Evolutionary conservation across 2,797 vertebrate genomes (phyloP), one percentile per base, ranked within the genome.

Genomic region (Selene dorsalis): DNA sequence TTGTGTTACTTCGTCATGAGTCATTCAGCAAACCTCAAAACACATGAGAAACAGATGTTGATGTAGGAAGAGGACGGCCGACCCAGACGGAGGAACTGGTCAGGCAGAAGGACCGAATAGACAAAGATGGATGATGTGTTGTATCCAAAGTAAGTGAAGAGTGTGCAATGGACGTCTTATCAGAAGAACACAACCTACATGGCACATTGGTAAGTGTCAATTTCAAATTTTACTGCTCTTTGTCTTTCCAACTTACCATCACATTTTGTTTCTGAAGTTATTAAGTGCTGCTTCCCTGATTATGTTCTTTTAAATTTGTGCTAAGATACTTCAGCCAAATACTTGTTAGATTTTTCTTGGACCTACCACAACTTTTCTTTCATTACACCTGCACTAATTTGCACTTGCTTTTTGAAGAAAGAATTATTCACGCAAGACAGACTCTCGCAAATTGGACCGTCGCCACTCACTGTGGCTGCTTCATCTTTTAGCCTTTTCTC

Each of bases 321-420:
- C 52, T 60, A 3, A n/a, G 4, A 60, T 38, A 41, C 53, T n/a
- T 45, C 22, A 63, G 9, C 57, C 39, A 4, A 32, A 63, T 22
- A 63, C 55, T 73, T 2, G 3, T 73, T 75, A 13, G 24, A 65
- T 30, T 39, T 55, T 20, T 73, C 26, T 52, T 48, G 20, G 26
- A n/a, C 11, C 60, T 4, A 22, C 6, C 39, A 24, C 55, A 59
- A 41, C 39, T 41, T 65, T 50, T 53, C 13, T 65, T 64, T 65
- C 67, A 47, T 74, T 77, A 70, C 71, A 78, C 71, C 63, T 79
- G 26, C 64, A 47, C 26, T 78, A 58, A 84, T 84, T 80, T 73
- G 67, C 74, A 65, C 50, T 32, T 57, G n/a, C 39, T 73, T 69
- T 73, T 64, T 35, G 26, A n/a, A 58, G 75, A 76, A 56, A 55